A percentile compares a stretch with the other conserved stretches of the same genome.
Conservation (phyloP, 2,888 invertebrate genomes). For the Lasiommata megera region DNA sequence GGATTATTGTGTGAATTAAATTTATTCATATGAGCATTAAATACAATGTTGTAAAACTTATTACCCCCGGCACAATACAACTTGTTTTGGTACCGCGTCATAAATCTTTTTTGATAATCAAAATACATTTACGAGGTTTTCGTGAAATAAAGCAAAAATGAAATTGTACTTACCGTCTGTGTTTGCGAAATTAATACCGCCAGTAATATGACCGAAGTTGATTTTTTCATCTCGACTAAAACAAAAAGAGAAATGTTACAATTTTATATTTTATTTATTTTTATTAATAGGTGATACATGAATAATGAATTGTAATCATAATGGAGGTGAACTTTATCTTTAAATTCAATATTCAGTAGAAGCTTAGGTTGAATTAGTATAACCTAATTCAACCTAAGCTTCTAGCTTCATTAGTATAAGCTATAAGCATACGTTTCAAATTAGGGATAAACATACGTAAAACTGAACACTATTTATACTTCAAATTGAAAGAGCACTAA, state of each 20-base stretch:
- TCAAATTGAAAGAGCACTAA: no score
- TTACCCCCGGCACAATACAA: not conserved
- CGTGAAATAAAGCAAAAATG: slow-evolving; percentile 1
- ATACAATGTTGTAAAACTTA: not conserved
- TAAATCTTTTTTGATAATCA: not conserved
- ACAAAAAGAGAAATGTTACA: slow-evolving; percentile 20
- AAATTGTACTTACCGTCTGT: slow-evolving; percentile 35
- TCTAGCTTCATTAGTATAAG: no score
- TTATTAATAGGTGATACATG: not conserved
- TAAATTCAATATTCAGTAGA: no score
- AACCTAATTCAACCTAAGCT: no score
- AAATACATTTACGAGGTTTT: not conserved
- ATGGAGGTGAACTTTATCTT: no score
- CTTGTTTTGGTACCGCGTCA: not conserved
- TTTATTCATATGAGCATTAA: not conserved
- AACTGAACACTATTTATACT: no score
- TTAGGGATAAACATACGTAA: no score
- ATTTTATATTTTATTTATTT: not conserved
- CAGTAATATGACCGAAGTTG: slow-evolving; percentile 28
- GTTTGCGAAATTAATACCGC: slow-evolving; percentile 30
- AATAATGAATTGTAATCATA: no score
- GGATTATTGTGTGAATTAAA: no score
- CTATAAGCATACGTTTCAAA: no score
- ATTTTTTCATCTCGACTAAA: slow-evolving; percentile 37
- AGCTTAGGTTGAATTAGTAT: no score